phyloP scores from a whole-genome alignment of 2,113 vertebrate species.

The Calyptomena viridis region DNA sequence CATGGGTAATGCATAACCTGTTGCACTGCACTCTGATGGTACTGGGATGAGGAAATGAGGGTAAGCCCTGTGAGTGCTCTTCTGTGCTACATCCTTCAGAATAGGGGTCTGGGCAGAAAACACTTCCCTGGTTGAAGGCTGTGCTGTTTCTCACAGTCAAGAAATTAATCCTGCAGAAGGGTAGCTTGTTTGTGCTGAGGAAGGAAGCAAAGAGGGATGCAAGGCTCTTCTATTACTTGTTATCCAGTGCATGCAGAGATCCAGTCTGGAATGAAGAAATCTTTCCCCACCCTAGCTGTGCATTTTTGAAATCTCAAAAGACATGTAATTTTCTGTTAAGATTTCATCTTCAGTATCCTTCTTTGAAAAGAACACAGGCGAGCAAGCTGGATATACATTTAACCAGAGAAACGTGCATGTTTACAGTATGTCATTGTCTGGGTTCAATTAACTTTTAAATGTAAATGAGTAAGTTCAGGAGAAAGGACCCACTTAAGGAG shows the following conservation, averaged over 20 bases:
- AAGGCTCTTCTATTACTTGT: not conserved
- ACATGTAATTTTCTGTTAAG: not conserved
- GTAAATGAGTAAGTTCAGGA: not conserved
- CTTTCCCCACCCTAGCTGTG: not conserved
- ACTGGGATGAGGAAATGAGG: not conserved
- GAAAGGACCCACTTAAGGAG: not conserved
- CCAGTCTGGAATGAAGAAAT: not conserved
- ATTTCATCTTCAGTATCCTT: not conserved
- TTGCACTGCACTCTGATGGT: not conserved
- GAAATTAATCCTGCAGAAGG: not conserved
- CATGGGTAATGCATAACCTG: not conserved
- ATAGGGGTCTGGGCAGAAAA: not conserved
- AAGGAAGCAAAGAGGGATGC: not conserved
- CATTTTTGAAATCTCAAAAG: not conserved
- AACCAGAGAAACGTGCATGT: not conserved
- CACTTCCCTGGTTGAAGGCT: not conserved
- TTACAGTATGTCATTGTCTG: not conserved
- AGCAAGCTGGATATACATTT: not conserved
- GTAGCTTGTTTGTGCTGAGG: not conserved
- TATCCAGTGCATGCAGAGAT: not conserved
- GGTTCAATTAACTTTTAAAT: not conserved
- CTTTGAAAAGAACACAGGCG: not conserved
- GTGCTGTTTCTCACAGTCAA: not conserved
- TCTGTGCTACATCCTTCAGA: fast-evolving
- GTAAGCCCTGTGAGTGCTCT: not conserved